Evolutionary conservation across 2,888 invertebrate genomes (phyloP).

Genomic region (Microplitis deprimator): DNA sequence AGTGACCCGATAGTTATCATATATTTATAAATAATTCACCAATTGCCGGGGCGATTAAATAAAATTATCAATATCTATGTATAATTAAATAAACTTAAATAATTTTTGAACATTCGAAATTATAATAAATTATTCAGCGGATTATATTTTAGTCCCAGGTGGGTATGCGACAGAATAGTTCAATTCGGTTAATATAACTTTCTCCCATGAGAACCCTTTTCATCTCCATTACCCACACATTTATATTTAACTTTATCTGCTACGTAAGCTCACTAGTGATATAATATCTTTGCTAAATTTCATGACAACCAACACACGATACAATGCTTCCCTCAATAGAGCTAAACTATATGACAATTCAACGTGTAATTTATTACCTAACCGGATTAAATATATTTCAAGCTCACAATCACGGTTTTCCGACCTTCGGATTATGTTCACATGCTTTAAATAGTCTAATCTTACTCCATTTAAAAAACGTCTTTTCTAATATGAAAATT

Average conservation of each 20-base stretch:
- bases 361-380: constrained; percentile 41
- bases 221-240: neutral
- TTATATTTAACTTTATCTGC: constrained; percentile 1
- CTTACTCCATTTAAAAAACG: no score
- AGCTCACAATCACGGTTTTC: neutral
- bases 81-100: no score
- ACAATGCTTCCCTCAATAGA: constrained; percentile 33
- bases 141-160: no score
- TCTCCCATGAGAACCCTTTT: neutral
- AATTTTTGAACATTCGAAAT: no score
- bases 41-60: no score
- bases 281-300: neutral
- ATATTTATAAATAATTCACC: no score
- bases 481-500: no score
- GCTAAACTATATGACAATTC: constrained; percentile 37
- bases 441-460: neutral
- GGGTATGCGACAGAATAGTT: no score
- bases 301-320: neutral
- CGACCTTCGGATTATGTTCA: constrained; percentile 13
- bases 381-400: constrained; percentile 28
- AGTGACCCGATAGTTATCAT: no score
- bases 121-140: neutral
- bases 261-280: neutral
- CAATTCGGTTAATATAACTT: neutral
- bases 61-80: no score